A percentile compares a stretch with the other conserved stretches of the same genome.
Conservation (phyloP, 2,797 vertebrate species). For the Caiman crocodilus region DNA sequence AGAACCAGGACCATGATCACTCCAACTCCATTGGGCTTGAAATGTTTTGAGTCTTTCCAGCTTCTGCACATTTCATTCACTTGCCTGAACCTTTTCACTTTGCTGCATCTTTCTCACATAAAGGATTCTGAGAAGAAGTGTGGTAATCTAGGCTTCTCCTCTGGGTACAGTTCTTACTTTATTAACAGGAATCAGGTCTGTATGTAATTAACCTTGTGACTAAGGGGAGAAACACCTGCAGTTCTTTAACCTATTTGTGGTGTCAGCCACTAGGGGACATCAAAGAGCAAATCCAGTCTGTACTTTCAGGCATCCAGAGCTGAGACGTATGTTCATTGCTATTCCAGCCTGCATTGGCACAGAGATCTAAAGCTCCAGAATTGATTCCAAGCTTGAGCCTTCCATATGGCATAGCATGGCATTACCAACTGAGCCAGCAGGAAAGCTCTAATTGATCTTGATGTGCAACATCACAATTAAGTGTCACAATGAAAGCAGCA, state of each 20-base stretch:
- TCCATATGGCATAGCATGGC: constrained; percentile 37
- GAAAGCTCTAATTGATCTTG: constrained; percentile 53
- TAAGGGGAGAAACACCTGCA: background rate
- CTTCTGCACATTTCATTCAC: background rate
- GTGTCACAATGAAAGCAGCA: constrained; percentile 46
- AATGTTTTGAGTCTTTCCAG: background rate
- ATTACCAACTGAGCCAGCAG: background rate
- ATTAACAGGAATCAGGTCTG: background rate
- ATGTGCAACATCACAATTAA: constrained; percentile 55
- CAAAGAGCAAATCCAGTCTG: background rate
- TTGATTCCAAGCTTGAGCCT: background rate
- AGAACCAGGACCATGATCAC: no score
- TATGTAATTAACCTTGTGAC: background rate
- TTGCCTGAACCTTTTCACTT: background rate
- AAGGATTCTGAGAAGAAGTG: background rate
- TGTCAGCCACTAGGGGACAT: constrained; percentile 9
- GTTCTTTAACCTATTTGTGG: background rate
- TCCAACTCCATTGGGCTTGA: no score
- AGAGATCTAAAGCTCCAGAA: background rate
- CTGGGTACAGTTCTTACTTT: background rate
- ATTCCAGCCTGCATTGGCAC: background rate
- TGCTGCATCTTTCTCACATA: background rate
- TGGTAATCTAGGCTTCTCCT: background rate
- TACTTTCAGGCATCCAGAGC: background rate
- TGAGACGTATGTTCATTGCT: background rate